A percentile compares a stretch with the other conserved stretches of the same genome.
Evolutionary conservation across 1,140 invertebrate genomes (phyloP).

Genomic region (Sitobion miscanthi): DNA sequence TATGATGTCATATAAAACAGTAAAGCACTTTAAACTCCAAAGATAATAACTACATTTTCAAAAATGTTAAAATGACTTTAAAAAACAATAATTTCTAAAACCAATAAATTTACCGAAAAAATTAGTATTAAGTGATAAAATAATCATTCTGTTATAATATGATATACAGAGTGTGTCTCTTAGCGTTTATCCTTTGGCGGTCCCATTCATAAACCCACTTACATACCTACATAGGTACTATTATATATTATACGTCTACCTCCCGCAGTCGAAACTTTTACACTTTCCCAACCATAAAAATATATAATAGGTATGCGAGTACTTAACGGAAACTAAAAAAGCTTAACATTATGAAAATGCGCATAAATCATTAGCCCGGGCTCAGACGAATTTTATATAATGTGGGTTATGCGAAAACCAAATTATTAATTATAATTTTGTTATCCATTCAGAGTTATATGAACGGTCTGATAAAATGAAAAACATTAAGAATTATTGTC

Average conservation of each 20-base stretch:
- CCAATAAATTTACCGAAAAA: not conserved
- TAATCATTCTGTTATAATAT: not conserved
- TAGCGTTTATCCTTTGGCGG: not conserved
- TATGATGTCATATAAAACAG: not conserved
- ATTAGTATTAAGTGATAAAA: not conserved
- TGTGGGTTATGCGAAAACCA: not conserved
- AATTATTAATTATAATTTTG: not conserved
- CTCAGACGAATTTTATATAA: not conserved
- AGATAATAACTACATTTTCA: not conserved
- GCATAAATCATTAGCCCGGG: not conserved
- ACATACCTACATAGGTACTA: too few species aligned
- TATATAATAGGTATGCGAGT: not conserved
- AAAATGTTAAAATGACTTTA: not conserved
- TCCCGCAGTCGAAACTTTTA: not conserved
- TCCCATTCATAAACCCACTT: not conserved
- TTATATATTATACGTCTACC: not conserved
- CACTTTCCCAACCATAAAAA: not conserved
- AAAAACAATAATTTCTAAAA: not conserved
- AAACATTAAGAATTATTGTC: not conserved
- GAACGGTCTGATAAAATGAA: not conserved
- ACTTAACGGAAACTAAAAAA: not conserved
- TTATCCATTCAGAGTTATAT: not conserved
- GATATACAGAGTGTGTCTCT: not conserved
- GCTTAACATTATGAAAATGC: too few species aligned
- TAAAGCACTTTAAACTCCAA: not conserved